Evolutionary conservation across 2,797 vertebrate species (phyloP).

Genomic region (Coilia nasus): DNA sequence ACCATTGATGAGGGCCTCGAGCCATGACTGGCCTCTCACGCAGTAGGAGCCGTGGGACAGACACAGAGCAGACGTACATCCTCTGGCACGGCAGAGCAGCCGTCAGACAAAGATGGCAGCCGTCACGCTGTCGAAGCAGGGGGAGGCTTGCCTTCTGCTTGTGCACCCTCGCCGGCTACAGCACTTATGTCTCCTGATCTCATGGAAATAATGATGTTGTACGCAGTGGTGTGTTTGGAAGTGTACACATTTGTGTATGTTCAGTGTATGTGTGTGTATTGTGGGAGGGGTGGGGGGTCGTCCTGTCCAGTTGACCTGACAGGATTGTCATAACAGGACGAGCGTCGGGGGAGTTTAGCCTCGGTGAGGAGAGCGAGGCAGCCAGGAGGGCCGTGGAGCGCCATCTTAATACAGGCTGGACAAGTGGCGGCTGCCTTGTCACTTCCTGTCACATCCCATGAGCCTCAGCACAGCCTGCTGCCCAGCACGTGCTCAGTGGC

Average conservation of each 20-base stretch:
- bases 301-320: conserved; percentile 35
- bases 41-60: conserved; percentile 52
- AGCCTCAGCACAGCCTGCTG: conserved; percentile 17
- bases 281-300: neutral
- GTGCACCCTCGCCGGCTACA: neutral
- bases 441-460: conserved; percentile 36
- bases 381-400: neutral
- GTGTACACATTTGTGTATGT: conserved; percentile 47
- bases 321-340: conserved; percentile 59
- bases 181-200: conserved; percentile 63
- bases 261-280: neutral
- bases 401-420: neutral
- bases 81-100: conserved; percentile 49
- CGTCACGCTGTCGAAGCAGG: conserved; percentile 40
- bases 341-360: conserved; percentile 55
- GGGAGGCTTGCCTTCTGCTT: conserved; percentile 25
- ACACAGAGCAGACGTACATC: conserved; percentile 42
- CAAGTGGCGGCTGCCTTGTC: conserved; percentile 18
- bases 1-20: conserved; percentile 40
- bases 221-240: conserved; percentile 50
- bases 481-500: neutral
- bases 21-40: conserved; percentile 6
- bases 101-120: conserved; percentile 58
- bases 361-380: conserved; percentile 23
- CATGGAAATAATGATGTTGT: conserved; percentile 69